These are phyloP conservation scores for Indicator indicator DNA, from an alignment of 2,113 vertebrate genomes.

Conservation along the genomic window DNA sequence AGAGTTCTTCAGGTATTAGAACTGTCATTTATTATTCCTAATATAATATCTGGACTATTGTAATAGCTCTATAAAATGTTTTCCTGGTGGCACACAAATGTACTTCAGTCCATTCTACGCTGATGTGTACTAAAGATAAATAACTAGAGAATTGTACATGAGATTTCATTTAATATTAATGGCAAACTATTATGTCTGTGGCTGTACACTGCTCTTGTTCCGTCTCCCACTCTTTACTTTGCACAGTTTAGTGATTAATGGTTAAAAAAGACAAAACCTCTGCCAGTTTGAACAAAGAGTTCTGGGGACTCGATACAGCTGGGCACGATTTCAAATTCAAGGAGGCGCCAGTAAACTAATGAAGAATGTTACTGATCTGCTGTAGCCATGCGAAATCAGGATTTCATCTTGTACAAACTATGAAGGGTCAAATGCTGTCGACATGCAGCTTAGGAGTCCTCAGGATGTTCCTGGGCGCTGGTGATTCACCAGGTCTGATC, in stretches of 20 bases:
- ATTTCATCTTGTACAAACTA: constrained; percentile 9
- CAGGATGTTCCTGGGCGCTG: background rate
- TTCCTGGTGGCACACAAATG: constrained; percentile 43
- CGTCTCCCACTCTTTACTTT: constrained; percentile 31
- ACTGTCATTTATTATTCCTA: background rate
- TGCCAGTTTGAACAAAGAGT: constrained; percentile 61
- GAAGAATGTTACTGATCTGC: constrained; percentile 10
- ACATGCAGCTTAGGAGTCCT: background rate
- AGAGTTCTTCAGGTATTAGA: background rate
- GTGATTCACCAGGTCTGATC: background rate
- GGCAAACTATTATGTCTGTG: constrained; percentile 50
- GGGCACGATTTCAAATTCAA: background rate
- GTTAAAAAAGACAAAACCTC: constrained; percentile 42
- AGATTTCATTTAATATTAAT: constrained; percentile 37
- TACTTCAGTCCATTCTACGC: constrained; percentile 17
- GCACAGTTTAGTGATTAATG: constrained; percentile 55
- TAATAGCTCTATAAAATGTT: constrained; percentile 27
- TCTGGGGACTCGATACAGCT: constrained; percentile 38
- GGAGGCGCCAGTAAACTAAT: constrained; percentile 42
- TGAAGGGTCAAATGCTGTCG: background rate
- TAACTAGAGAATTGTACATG: background rate
- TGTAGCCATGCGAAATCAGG: constrained; percentile 1
- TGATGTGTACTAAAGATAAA: constrained; percentile 50
- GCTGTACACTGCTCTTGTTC: background rate
- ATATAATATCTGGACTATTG: background rate